phyloP scores from a whole-genome alignment of 2,113 vertebrate genomes.

The Thomomys bottae region DNA sequence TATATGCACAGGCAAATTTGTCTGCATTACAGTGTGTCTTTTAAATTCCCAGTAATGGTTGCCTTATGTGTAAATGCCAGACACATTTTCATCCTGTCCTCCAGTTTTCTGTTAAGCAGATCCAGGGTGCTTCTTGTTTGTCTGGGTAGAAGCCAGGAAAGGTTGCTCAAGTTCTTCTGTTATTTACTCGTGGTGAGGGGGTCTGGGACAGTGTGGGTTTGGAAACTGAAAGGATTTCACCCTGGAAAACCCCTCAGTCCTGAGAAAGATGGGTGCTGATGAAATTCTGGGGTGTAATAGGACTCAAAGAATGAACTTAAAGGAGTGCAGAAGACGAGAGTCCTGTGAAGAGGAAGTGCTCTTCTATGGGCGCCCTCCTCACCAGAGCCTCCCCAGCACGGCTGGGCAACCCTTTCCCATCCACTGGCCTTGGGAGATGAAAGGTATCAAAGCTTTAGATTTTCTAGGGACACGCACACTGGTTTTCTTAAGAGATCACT shows the following conservation, averaged over 20 bases:
- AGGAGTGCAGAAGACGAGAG: background rate
- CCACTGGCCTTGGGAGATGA: background rate
- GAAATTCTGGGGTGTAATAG: rapidly evolving
- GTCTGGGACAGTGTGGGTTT: background rate
- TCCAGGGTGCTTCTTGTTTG: background rate
- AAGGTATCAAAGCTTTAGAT: background rate
- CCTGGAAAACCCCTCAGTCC: background rate
- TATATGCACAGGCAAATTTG: background rate
- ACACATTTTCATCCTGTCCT: background rate
- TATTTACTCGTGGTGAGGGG: background rate
- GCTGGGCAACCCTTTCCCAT: background rate
- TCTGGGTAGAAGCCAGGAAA: constrained; percentile 9
- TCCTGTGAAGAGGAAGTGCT: background rate
- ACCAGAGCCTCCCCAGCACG: no score
- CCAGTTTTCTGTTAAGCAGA: background rate
- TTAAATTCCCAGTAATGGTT: background rate
- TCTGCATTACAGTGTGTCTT: background rate
- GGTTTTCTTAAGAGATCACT: background rate
- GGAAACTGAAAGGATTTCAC: background rate
- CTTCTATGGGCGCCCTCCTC: background rate
- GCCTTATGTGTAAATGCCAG: background rate
- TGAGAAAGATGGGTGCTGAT: background rate
- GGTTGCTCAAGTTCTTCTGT: no score
- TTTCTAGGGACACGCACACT: background rate
- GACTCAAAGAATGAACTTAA: background rate